A percentile compares a stretch with the other conserved stretches of the same genome.
phyloP scores from a whole-genome alignment of 2,797 vertebrate genomes.

The Limnodromus scolopaceus region DNA sequence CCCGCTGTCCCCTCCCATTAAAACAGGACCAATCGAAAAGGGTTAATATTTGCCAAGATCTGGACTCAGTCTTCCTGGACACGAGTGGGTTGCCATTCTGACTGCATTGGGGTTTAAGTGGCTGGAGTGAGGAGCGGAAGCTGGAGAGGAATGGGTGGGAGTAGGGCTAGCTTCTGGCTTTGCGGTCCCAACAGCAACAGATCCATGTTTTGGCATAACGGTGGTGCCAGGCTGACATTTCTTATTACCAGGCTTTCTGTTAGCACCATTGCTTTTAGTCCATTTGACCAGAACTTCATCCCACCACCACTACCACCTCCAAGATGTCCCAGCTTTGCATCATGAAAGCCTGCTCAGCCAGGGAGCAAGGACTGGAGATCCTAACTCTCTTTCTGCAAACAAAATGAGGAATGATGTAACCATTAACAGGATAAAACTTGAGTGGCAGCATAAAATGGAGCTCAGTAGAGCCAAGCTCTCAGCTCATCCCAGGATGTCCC shows the following conservation, averaged over 20 bases:
- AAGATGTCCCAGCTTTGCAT: background rate
- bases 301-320: too few species aligned
- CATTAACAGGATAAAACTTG: background rate
- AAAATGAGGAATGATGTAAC: background rate
- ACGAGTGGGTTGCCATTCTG: background rate
- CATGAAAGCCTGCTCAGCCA: background rate
- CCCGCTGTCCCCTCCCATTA: background rate
- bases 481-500: background rate
- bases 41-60: background rate
- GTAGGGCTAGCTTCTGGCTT: background rate
- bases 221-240: background rate
- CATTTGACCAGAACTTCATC: background rate
- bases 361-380: background rate
- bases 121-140: background rate
- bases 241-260: background rate
- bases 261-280: background rate
- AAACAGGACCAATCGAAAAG: background rate
- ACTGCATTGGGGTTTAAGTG: background rate
- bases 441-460: background rate
- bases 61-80: background rate
- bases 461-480: background rate
- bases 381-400: background rate
- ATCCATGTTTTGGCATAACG: background rate
- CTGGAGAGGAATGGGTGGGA: background rate
- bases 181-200: fast-evolving